Base-by-base conservation (phyloP, 1,140 invertebrate genomes). In the Conus betulinus region DNA sequence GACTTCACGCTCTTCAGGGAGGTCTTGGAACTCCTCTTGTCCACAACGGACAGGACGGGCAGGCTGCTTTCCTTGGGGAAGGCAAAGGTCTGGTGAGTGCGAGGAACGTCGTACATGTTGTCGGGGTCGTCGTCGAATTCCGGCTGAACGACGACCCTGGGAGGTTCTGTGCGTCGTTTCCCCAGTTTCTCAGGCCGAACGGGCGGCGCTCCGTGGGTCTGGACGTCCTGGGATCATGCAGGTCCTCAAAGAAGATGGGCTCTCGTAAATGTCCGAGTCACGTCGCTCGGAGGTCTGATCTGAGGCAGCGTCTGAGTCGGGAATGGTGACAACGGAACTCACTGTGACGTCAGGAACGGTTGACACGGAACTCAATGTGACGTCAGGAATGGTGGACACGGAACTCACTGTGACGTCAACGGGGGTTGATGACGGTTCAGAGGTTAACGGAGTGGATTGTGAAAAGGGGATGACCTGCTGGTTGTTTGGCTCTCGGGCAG, bases 221-320 rank as follows among this genome's bases (percentile, higher is more conserved):
- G 27, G 23, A 57, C 17, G 51, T 55, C n/a, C 51, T 84, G 6
- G 79, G 79, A 25, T 79, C 39, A 8, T 27, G 23, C 23, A 39
- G 1, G 23, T 81, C 79, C 20, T 63, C 55, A 39, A 84, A 84
- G 27, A 84, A 84, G 11, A 84, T 84, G 25, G 82, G 82, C 27
- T 84, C 82, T 84, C 82, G 82, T 84, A 84, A 13, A 84, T 60
- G 25, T 84, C 82, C 13, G 82, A 84, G 25, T 84, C 82, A n/a
- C 11, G 23, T 11, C 23, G 82, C 13, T 84, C 55, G 4, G 25
- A 27, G 5, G 7, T n/a, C 57, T 4, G 53, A 52, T 39, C 27
- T 3, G 82, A 51, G 67, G 20, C 15, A 20, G 67, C 11, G 6
- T 23, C 1, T 23, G 67, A 13, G 5, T 84, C n/a, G 25, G 13